These are phyloP conservation scores for Enteromius thamalakanensis DNA, from an alignment of 2,797 vertebrate genomes.

Conservation along the genomic window DNA sequence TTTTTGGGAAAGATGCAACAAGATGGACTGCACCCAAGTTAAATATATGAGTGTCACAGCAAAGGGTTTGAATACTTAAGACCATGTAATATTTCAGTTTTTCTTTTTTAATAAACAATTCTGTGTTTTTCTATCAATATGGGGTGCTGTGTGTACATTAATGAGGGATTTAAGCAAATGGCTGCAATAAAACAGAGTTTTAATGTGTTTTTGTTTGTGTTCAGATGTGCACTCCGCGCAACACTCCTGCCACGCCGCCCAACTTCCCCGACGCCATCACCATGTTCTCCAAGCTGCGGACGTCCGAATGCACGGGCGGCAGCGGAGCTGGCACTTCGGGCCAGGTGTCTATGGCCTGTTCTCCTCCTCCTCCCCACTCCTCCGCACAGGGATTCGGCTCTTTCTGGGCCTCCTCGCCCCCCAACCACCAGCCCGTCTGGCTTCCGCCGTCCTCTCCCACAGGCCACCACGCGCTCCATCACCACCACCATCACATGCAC, in stretches of 20 bases:
- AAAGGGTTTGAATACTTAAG: too few relatives aligned
- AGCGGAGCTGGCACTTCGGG: conserved; percentile 66
- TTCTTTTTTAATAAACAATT: too few relatives aligned
- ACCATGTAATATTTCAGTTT: too few relatives aligned
- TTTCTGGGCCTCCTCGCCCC: conserved; percentile 90
- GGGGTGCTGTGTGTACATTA: too few relatives aligned
- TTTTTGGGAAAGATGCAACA: too few relatives aligned
- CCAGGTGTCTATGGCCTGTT: conserved; percentile 81
- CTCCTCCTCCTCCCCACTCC: conserved; percentile 77
- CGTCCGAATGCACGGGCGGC: conserved; percentile 82
- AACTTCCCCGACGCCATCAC: conserved; percentile 94
- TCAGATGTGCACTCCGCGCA: conserved; percentile 95
- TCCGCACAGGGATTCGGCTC: conserved; percentile 82
- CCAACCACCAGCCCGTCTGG: conserved; percentile 82
- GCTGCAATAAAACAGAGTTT: too few relatives aligned
- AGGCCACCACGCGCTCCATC: conserved; percentile 71
- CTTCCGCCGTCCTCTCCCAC: conserved; percentile 86
- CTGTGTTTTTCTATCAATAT: too few relatives aligned
- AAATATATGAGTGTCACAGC: too few relatives aligned
- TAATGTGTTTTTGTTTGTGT: not conserved
- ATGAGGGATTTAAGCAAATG: too few relatives aligned
- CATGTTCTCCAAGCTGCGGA: conserved; percentile 94
- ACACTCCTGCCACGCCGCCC: conserved; percentile 92
- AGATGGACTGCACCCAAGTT: too few relatives aligned
- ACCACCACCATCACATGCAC: conserved; percentile 80